Conservation (phyloP, 2,797 vertebrate species). For the Poecilia velifera region DNA sequence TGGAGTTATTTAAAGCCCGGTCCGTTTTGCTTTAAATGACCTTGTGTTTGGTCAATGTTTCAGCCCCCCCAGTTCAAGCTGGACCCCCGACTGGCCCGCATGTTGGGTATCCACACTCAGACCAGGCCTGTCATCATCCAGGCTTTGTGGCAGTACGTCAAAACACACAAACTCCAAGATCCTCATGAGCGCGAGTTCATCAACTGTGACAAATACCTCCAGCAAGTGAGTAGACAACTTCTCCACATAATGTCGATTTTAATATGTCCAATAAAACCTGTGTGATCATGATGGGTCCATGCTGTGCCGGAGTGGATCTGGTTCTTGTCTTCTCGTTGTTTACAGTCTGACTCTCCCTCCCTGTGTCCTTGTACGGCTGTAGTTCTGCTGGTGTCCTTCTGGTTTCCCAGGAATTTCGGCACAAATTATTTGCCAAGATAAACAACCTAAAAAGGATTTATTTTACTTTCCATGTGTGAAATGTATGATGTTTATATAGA, state of each 20-base stretch:
- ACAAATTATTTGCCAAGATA: conserved; percentile 32
- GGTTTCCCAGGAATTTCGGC: conserved; percentile 19
- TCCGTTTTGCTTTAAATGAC: neutral
- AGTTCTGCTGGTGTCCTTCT: conserved; percentile 24
- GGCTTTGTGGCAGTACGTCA: conserved; percentile 99
- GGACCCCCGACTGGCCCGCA: conserved; percentile 95
- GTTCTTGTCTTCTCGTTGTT: conserved; percentile 15
- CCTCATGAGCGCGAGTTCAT: conserved; percentile 97
- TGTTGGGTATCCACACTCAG: conserved; percentile 97
- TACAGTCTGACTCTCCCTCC: neutral
- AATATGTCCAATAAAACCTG: neutral
- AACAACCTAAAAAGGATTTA: conserved; percentile 27
- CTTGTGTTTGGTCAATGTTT: neutral
- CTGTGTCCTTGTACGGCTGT: conserved; percentile 58
- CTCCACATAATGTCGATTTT: neutral
- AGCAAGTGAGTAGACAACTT: conserved; percentile 83
- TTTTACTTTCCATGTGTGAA: conserved; percentile 7
- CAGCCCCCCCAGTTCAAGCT: conserved; percentile 98
- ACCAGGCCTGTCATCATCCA: conserved; percentile 98
- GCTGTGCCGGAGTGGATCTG: neutral
- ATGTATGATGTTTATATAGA: neutral
- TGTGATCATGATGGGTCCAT: neutral
- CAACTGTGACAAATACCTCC: conserved; percentile 98
- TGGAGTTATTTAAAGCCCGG: no score
- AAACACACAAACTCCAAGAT: conserved; percentile 98